phyloP scores from a whole-genome alignment of 2,888 invertebrate species.

The Diadegma fenestrale region DNA sequence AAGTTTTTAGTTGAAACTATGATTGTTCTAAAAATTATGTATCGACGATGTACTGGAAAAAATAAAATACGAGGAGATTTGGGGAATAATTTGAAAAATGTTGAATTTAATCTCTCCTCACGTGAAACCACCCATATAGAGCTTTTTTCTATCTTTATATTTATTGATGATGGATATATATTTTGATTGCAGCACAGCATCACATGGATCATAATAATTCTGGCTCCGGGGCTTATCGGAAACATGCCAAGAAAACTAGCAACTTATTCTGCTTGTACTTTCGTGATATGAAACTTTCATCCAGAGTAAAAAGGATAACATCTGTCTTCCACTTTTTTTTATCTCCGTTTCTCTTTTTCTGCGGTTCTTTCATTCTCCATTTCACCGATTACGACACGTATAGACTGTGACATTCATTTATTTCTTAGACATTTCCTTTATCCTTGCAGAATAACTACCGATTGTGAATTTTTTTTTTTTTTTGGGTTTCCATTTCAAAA shows the following conservation, averaged over 20 bases:
- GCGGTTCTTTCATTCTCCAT: slow-evolving; percentile 23
- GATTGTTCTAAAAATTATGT: too few relatives aligned
- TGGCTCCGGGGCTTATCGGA: slow-evolving; percentile 42
- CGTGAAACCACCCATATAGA: slow-evolving; percentile 23
- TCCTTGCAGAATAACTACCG: neutral
- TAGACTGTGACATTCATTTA: slow-evolving; percentile 24
- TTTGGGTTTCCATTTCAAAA: neutral
- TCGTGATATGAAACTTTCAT: slow-evolving; percentile 66
- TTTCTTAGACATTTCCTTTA: slow-evolving; percentile 41
- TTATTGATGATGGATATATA: neutral
- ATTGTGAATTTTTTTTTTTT: neutral
- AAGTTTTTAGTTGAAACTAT: too few relatives aligned
- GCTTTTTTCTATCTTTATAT: neutral
- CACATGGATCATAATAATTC: slow-evolving; percentile 61
- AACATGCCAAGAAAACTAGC: slow-evolving; percentile 70
- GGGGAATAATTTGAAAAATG: too few relatives aligned
- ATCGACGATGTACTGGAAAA: too few relatives aligned
- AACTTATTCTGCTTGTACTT: slow-evolving; percentile 53
- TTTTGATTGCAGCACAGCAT: slow-evolving; percentile 11
- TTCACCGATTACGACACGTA: slow-evolving; percentile 11
- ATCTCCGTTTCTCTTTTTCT: slow-evolving; percentile 25
- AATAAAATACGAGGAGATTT: neutral
- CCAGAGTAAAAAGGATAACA: slow-evolving; percentile 53
- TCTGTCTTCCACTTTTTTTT: slow-evolving; percentile 13
- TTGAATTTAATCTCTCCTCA: too few relatives aligned